Evolutionary conservation across 2,888 invertebrate species (phyloP).

Genomic region (Patella ulyssiponensis): DNA sequence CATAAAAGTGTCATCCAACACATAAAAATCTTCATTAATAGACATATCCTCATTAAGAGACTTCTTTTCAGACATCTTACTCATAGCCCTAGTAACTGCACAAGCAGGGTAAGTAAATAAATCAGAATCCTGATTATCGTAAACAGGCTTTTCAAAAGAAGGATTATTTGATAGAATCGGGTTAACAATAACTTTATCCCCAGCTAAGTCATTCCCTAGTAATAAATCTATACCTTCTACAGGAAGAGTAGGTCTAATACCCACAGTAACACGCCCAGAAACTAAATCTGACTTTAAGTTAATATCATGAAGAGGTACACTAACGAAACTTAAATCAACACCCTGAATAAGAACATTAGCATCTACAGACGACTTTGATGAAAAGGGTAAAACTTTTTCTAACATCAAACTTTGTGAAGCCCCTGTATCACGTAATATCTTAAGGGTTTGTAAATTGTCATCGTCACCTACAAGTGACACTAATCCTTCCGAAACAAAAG

Average conservation of each 20-base stretch:
- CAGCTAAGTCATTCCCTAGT: slow-evolving; percentile 35
- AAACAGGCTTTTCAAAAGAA: no score
- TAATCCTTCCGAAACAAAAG: no score
- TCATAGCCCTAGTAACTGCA: no score
- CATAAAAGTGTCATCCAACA: no score
- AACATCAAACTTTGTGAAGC: slow-evolving; percentile 38
- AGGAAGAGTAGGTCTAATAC: slow-evolving; percentile 31
- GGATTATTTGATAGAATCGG: slow-evolving; percentile 4
- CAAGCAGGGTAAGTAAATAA: no score
- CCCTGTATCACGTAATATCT: slow-evolving; percentile 36
- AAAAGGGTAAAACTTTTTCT: slow-evolving; percentile 29
- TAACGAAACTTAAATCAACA: slow-evolving; percentile 30
- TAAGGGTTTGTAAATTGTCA: slow-evolving; percentile 15
- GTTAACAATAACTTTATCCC: slow-evolving; percentile 26
- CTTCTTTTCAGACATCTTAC: no score
- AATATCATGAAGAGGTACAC: slow-evolving; percentile 34
- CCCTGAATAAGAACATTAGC: slow-evolving; percentile 34
- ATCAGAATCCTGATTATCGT: no score
- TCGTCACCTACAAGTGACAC: background rate
- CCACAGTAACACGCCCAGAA: slow-evolving; percentile 33
- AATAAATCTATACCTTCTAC: slow-evolving; percentile 35
- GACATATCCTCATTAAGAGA: no score
- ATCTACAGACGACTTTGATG: slow-evolving; percentile 25
- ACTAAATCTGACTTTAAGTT: slow-evolving; percentile 32
- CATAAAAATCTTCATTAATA: no score